Percentiles rank a stretch among this genome's conserved stretches.
Conservation (phyloP, 2,888 invertebrate species). For the Crepidodera aurea region DNA sequence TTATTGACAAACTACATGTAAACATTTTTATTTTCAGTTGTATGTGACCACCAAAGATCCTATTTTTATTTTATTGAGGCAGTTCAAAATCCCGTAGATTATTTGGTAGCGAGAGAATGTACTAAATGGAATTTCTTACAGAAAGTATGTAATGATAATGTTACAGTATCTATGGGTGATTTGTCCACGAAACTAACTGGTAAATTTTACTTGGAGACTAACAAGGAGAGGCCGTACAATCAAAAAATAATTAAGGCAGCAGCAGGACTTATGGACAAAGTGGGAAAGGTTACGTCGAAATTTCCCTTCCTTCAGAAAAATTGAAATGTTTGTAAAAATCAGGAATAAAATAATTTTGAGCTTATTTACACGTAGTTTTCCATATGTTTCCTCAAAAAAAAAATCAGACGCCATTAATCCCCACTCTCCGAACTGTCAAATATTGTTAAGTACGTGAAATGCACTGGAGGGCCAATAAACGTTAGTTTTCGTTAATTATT, state of each 20-base stretch:
- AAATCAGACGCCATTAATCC: too few relatives aligned
- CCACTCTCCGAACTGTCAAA: too few relatives aligned
- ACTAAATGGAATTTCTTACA: conserved; percentile 33
- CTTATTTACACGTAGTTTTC: too few relatives aligned
- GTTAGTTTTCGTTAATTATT: too few relatives aligned
- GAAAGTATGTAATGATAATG: conserved; percentile 34
- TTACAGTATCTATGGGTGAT: conserved; percentile 47
- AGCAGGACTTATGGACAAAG: not conserved
- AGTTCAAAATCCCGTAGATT: conserved; percentile 42
- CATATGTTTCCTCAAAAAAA: too few relatives aligned
- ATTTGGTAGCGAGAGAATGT: conserved; percentile 47
- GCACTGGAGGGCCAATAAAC: too few relatives aligned
- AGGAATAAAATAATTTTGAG: too few relatives aligned
- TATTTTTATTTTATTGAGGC: conserved; percentile 50
- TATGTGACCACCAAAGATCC: conserved; percentile 49
- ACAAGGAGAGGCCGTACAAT: conserved; percentile 47
- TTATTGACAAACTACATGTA: too few relatives aligned
- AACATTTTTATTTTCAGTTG: conserved; percentile 42
- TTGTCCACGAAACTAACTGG: conserved; percentile 43
- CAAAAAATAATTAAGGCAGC: conserved; percentile 21
- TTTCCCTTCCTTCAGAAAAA: too few relatives aligned
- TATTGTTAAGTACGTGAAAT: too few relatives aligned
- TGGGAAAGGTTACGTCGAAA: too few relatives aligned
- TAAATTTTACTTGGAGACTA: conserved; percentile 50
- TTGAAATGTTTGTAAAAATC: too few relatives aligned